Evolutionary conservation across 1,140 invertebrate species (phyloP).

Genomic region (Nilaparvata lugens): DNA sequence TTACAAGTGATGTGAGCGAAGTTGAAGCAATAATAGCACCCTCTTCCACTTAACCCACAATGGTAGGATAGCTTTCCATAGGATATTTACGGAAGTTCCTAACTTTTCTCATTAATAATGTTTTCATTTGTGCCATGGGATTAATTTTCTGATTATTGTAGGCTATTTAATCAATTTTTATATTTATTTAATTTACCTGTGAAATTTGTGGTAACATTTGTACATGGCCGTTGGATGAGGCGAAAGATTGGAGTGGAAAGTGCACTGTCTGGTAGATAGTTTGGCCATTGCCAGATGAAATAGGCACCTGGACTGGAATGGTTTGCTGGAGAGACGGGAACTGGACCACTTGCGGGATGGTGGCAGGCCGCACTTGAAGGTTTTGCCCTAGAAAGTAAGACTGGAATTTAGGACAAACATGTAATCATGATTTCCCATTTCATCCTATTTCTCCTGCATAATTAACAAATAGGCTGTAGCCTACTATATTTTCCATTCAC

Average conservation of each 20-base stretch:
- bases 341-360: conserved; percentile 56
- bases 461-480: conserved; percentile 2
- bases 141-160: no score
- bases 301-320: conserved; percentile 86
- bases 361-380: conserved; percentile 53
- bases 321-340: conserved; percentile 67
- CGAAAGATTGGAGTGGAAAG: conserved; percentile 71
- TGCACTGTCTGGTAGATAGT: conserved; percentile 90
- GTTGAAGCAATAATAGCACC: no score
- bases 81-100: no score
- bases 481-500: background rate
- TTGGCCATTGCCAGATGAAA: conserved; percentile 80
- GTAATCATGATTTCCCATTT: background rate
- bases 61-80: no score
- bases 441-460: background rate
- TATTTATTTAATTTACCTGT: conserved; percentile 44
- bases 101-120: no score
- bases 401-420: background rate
- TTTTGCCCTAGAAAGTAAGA: conserved; percentile 50
- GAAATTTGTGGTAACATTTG: conserved; percentile 64
- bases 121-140: no score
- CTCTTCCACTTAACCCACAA: no score
- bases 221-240: conserved; percentile 41
- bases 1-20: no score
- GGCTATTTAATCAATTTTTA: no score